Percentiles rank a stretch among this genome's conserved stretches.
Evolutionary conservation across 1,140 invertebrate genomes (phyloP).

Genomic region (Trichomalopsis sarcophagae): DNA sequence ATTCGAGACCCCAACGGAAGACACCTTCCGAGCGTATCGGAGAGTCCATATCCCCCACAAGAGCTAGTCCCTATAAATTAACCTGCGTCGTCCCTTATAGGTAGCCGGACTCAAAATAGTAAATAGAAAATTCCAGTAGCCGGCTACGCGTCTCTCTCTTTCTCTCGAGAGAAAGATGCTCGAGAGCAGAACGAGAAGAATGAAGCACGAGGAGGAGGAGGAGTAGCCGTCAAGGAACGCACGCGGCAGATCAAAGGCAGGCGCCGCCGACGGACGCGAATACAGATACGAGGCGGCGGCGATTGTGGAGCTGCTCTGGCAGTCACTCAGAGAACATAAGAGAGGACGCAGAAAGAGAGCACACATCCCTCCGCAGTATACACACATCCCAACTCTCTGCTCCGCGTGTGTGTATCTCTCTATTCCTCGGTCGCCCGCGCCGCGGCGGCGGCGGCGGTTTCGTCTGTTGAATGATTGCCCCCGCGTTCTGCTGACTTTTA

Average conservation of each 20-base stretch:
- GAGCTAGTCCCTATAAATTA: constrained; percentile 21
- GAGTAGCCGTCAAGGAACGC: not conserved
- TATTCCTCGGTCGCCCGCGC: constrained; percentile 34
- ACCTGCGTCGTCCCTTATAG: constrained; percentile 40
- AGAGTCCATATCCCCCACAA: not conserved
- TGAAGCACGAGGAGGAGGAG: not conserved
- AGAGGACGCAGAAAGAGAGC: not conserved
- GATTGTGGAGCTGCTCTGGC: not conserved
- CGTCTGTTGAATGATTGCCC: constrained; percentile 23
- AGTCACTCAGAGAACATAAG: constrained; percentile 8
- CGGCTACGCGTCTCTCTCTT: constrained; percentile 18
- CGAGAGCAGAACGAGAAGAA: constrained; percentile 56
- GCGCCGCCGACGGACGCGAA: constrained; percentile 18
- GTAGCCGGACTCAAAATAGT: constrained; percentile 59
- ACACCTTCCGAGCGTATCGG: not conserved
- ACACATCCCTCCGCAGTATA: not conserved
- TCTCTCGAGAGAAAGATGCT: constrained; percentile 53
- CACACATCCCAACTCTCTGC: not conserved
- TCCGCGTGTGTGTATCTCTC: constrained; percentile 32
- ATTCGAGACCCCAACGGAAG: no score
- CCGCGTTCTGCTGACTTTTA: constrained; percentile 45
- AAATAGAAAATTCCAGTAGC: constrained; percentile 71
- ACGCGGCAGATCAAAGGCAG: constrained; percentile 34
- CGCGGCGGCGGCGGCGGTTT: no score
- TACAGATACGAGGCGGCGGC: constrained; percentile 2